Conservation (phyloP, 2,113 vertebrate species). For the Seriola rivoliana region DNA sequence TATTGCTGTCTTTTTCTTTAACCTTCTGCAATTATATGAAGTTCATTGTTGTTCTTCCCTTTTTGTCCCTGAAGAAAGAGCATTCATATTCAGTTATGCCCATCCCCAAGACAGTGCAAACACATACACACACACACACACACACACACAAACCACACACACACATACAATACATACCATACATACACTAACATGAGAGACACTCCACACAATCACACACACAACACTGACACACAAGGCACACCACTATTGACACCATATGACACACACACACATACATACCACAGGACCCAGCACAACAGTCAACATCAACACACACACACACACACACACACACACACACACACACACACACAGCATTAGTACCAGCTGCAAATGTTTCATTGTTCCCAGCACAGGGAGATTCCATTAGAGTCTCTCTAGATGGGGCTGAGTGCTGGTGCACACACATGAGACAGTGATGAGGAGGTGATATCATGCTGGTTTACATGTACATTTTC, state of each 20-base stretch:
- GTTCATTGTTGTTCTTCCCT: slow-evolving; percentile 1
- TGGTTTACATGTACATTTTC: too few relatives aligned
- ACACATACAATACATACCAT: too few relatives aligned
- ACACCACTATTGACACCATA: too few relatives aligned
- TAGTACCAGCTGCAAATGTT: not conserved
- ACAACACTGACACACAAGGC: too few relatives aligned
- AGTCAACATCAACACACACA: too few relatives aligned
- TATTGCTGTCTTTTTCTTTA: not conserved
- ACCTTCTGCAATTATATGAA: not conserved
- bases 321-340: not conserved
- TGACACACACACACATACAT: too few relatives aligned
- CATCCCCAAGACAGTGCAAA: not conserved
- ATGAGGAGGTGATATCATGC: too few relatives aligned
- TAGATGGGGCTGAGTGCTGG: not conserved
- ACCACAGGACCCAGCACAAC: too few relatives aligned
- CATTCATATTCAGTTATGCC: slow-evolving; percentile 10
- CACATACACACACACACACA: not conserved
- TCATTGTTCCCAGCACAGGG: slow-evolving; percentile 19
- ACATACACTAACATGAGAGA: too few relatives aligned
- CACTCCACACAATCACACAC: too few relatives aligned
- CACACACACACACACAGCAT: not conserved
- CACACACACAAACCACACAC: slow-evolving; percentile 2
- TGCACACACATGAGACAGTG: too few relatives aligned
- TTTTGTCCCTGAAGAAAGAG: slow-evolving; percentile 12
- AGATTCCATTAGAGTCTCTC: slow-evolving; percentile 19